Base-by-base conservation (phyloP, 2,113 vertebrate species). In the Alectura lathami region DNA sequence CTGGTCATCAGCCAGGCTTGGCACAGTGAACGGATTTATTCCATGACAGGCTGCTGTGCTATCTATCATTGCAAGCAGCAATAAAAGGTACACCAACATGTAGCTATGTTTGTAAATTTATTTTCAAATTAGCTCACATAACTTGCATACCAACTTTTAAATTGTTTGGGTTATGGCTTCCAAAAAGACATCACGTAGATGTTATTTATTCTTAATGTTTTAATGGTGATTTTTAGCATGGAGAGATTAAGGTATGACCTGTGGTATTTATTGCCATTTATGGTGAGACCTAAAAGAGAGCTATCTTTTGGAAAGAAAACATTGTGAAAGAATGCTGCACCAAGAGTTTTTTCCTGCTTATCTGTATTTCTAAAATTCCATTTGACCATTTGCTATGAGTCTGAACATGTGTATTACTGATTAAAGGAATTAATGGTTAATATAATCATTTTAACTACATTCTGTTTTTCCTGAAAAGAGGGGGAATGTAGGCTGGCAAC, bases 181-280 rank as follows among this genome's bases (percentile, higher is more conserved):
- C 47, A 59, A 80, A 69, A 54, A 21, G 7, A 15, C 36, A 60
- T 67, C 21, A 30, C 7, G 79, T 77, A 48, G 32, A 43, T 66
- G 8, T 5, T 85, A 32, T 91, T 94, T 89, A 27, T 80, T 85
- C 14, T 75, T 77, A 77, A 83, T 74, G 13, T 50, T 94, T 88
- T 63, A 91, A 67, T 78, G 30, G 21, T 27, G 26, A 78, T 17
- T 67, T 83, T 91, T 68, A 94, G 38, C 42, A n/a, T 9, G 40
- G 59, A 63, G 32, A 77, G 18, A 70, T 83, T 88, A 85, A 68
- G 43, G 43, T 77, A 75, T 24, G 42, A 82, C n/a, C 30, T 67
- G 42, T 62, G 20, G n/a, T 80, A 54, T 83, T 86, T 88, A 83
- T 80, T 83, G 23, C 72, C 59, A 74, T 90, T 93, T 95, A 80